Percentiles rank a stretch among this genome's conserved stretches.
phyloP scores from a whole-genome alignment of 2,797 vertebrate species.

The Alectoris magna region DNA sequence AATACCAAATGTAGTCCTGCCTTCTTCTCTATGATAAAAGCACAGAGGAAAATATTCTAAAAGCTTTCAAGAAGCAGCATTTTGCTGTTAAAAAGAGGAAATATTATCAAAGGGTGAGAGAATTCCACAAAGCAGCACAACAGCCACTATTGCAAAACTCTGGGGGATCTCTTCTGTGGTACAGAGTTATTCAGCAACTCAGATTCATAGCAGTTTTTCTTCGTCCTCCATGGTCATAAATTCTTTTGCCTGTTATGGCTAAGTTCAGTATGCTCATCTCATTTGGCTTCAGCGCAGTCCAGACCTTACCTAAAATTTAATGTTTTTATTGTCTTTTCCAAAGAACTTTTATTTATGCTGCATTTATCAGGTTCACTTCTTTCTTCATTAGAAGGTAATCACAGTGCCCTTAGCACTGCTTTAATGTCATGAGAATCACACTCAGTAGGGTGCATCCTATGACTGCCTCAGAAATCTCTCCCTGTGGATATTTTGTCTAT shows the following conservation, averaged over 20 bases:
- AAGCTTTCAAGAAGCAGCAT: slow-evolving; percentile 54
- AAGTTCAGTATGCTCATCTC: slow-evolving; percentile 20
- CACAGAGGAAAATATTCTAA: slow-evolving; percentile 1
- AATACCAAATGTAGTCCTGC: slow-evolving; percentile 60
- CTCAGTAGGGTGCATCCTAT: slow-evolving; percentile 69
- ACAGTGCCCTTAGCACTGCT: background rate
- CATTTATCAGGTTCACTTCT: slow-evolving; percentile 43
- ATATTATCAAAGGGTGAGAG: slow-evolving; percentile 66
- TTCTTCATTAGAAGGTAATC: slow-evolving; percentile 46
- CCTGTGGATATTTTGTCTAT: slow-evolving; percentile 70
- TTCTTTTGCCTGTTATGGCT: slow-evolving; percentile 45
- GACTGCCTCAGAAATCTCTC: slow-evolving; percentile 63
- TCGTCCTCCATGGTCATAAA: slow-evolving; percentile 36
- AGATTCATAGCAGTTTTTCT: slow-evolving; percentile 22
- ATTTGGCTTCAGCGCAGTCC: slow-evolving; percentile 14
- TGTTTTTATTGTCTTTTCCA: slow-evolving; percentile 46
- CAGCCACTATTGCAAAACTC: slow-evolving; percentile 64
- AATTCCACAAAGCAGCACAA: slow-evolving; percentile 64
- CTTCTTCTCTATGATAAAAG: slow-evolving; percentile 54
- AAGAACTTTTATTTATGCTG: slow-evolving; percentile 5
- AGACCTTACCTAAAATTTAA: slow-evolving; percentile 34
- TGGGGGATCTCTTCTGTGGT: slow-evolving; percentile 55
- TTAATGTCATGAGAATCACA: slow-evolving; percentile 71
- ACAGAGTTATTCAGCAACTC: slow-evolving; percentile 27
- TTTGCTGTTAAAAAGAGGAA: slow-evolving; percentile 51